A percentile compares a stretch with the other conserved stretches of the same genome.
phyloP scores from a whole-genome alignment of 2,888 invertebrate genomes.

The Chymomyza procnemis region DNA sequence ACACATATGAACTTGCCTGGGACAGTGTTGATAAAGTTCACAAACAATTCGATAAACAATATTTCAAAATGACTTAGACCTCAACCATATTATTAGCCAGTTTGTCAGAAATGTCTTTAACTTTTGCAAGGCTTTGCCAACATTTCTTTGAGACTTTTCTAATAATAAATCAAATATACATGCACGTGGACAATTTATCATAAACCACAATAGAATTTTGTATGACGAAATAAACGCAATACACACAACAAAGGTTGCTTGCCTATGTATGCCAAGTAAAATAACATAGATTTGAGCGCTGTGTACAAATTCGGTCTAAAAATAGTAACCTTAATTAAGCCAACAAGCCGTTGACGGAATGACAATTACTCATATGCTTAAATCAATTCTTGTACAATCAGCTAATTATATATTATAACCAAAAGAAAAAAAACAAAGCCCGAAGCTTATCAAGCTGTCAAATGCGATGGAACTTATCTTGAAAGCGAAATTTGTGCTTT shows the following conservation, averaged over 20 bases:
- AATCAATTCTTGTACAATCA: slow-evolving; percentile 20
- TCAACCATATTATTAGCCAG: not conserved
- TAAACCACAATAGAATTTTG: not conserved
- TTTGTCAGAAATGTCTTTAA: not conserved
- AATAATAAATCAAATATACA: not conserved
- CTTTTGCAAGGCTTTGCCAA: not conserved
- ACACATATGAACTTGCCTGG: not conserved
- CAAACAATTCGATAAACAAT: not conserved
- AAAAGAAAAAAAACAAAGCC: slow-evolving; percentile 9
- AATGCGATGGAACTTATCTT: slow-evolving; percentile 22
- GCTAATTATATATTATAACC: slow-evolving; percentile 1
- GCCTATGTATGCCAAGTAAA: no score
- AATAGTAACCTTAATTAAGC: slow-evolving; percentile 42
- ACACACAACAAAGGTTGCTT: not conserved
- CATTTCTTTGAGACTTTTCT: not conserved
- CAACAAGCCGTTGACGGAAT: slow-evolving; percentile 53
- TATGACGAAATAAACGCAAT: not conserved
- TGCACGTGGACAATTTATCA: not conserved
- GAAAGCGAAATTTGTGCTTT: not conserved
- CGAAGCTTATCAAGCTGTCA: slow-evolving; percentile 46
- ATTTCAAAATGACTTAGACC: not conserved
- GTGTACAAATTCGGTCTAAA: not conserved
- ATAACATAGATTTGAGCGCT: not conserved
- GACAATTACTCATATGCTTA: slow-evolving; percentile 18
- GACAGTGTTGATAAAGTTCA: not conserved